Percentiles rank a stretch among this genome's conserved stretches.
Evolutionary conservation across 2,888 invertebrate species (phyloP).

Genomic region (Cynaeus angustus): DNA sequence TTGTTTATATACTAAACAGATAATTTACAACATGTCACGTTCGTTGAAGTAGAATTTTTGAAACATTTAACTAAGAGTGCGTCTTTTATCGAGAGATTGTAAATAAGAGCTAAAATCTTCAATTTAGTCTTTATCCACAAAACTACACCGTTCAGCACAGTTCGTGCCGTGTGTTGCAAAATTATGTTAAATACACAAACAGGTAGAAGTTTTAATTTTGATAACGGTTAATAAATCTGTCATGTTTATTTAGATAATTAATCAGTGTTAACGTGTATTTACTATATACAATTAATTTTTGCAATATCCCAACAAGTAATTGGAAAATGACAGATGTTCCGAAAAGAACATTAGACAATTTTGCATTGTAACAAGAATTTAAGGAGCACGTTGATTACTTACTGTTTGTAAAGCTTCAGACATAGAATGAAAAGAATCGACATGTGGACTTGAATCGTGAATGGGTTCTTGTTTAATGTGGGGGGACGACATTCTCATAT

Average conservation of each 20-base stretch:
- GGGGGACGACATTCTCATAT: constrained; percentile 75
- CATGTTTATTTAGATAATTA: constrained; percentile 12
- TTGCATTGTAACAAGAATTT: background rate
- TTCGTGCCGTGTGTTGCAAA: too few species aligned
- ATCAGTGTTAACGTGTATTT: background rate
- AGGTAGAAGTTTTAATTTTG: too few species aligned
- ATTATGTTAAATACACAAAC: too few species aligned
- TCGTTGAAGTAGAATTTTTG: too few species aligned
- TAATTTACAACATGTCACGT: too few species aligned
- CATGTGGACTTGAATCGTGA: constrained; percentile 68
- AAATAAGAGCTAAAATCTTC: too few species aligned
- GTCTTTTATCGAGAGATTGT: too few species aligned
- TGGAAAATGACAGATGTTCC: background rate
- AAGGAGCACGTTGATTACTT: constrained; percentile 58
- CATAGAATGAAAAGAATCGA: constrained; percentile 71
- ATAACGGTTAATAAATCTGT: background rate
- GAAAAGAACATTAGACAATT: background rate
- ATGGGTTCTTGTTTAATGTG: constrained; percentile 78
- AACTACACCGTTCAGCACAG: too few species aligned
- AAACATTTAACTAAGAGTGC: too few species aligned
- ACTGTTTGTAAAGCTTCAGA: constrained; percentile 71
- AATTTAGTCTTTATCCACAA: too few species aligned
- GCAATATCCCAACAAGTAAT: too few species aligned
- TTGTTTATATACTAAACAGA: too few species aligned
- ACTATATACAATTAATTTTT: background rate